Evolutionary conservation across 2,797 vertebrate species (phyloP).

Genomic region (Tauraco hartlaubi): DNA sequence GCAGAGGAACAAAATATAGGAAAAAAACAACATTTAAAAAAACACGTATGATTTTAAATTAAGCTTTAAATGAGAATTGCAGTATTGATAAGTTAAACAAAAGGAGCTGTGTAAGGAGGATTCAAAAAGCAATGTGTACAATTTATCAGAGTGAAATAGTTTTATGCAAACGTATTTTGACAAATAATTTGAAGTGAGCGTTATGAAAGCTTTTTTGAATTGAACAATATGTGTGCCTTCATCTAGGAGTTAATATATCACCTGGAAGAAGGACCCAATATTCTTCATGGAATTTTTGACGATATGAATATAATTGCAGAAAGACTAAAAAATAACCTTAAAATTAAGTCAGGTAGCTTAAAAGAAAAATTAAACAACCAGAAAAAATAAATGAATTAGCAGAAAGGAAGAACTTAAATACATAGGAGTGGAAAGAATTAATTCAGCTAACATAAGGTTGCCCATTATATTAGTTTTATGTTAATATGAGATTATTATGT

Average conservation of each 20-base stretch:
- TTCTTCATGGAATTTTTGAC: slow-evolving; percentile 14
- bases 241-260: slow-evolving; percentile 53
- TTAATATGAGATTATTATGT: not conserved
- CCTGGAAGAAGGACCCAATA: slow-evolving; percentile 50
- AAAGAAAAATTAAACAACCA: slow-evolving; percentile 54
- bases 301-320: slow-evolving; percentile 59
- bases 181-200: slow-evolving; percentile 54
- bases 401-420: slow-evolving; percentile 34
- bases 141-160: slow-evolving; percentile 53
- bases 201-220: slow-evolving; percentile 69
- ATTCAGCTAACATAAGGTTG: not conserved
- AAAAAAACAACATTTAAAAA: slow-evolving; percentile 18
- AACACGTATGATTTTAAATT: slow-evolving; percentile 38
- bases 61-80: slow-evolving; percentile 51
- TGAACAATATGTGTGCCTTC: slow-evolving; percentile 51
- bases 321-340: slow-evolving; percentile 72
- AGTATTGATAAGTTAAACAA: slow-evolving; percentile 65
- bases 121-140: slow-evolving; percentile 49
- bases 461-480: not conserved
- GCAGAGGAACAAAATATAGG: slow-evolving; percentile 6
- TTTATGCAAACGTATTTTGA: slow-evolving; percentile 64
- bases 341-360: slow-evolving; percentile 67
- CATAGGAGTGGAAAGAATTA: slow-evolving; percentile 62
- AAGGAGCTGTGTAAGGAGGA: slow-evolving; percentile 28
- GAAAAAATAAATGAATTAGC: slow-evolving; percentile 60